Conservation (phyloP, 2,888 invertebrate species). For the Laspeyria flexula region DNA sequence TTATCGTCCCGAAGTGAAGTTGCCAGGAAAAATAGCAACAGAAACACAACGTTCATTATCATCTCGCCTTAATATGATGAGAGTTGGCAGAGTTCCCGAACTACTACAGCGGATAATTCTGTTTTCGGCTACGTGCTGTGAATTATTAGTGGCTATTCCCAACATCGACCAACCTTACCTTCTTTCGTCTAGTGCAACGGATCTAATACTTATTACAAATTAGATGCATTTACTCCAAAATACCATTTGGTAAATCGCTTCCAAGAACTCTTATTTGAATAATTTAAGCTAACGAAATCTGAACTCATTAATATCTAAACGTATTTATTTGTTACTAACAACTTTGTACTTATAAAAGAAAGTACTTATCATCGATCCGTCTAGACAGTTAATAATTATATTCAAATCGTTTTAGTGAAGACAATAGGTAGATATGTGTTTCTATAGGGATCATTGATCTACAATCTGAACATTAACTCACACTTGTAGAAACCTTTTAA, state of each 20-base stretch:
- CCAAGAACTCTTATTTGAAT: not conserved
- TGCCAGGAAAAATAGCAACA: constrained; percentile 58
- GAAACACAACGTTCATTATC: constrained; percentile 72
- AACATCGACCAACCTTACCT: constrained; percentile 41
- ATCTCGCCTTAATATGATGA: constrained; percentile 78
- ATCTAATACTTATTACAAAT: constrained; percentile 29
- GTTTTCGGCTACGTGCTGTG: constrained; percentile 75
- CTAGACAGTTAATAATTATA: constrained; percentile 49
- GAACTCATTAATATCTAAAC: not conserved
- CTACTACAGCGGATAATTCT: constrained; percentile 71
- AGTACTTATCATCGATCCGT: constrained; percentile 46
- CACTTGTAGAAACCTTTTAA: constrained; percentile 14
- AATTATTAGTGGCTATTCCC: constrained; percentile 63
- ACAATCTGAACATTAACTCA: constrained; percentile 34
- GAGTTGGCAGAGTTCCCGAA: constrained; percentile 77
- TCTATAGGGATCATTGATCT: constrained; percentile 41
- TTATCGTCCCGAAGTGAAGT: constrained; percentile 39
- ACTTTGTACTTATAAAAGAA: constrained; percentile 1
- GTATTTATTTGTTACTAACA: not conserved
- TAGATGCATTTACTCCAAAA: constrained; percentile 15
- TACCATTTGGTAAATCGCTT: not conserved
- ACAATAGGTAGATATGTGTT: constrained; percentile 20
- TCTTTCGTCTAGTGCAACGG: constrained; percentile 20
- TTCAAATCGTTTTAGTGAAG: constrained; percentile 28
- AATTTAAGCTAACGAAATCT: not conserved